Conservation (phyloP, 2,113 vertebrate genomes). For the Lanius ludovicianus region DNA sequence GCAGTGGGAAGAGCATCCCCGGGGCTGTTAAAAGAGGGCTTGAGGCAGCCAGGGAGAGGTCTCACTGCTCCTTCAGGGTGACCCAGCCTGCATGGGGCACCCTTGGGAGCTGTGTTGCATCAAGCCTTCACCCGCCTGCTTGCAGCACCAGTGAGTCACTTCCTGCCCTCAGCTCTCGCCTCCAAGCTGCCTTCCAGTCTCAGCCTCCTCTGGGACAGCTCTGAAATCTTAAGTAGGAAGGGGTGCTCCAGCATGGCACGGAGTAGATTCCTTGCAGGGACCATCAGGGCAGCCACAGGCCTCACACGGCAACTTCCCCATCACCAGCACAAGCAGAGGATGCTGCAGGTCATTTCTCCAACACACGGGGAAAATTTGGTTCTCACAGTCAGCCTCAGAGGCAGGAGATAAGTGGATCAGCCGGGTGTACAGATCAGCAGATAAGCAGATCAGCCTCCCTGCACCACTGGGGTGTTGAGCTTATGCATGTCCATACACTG, state of each 20-base stretch:
- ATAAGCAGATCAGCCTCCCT: background rate
- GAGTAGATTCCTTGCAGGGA: background rate
- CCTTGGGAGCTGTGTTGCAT: background rate
- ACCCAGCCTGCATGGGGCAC: background rate
- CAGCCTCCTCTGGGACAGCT: background rate
- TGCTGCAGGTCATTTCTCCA: background rate
- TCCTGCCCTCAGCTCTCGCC: background rate
- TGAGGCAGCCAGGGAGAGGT: background rate
- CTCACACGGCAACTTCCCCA: background rate
- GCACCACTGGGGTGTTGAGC: background rate
- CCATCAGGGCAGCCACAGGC: background rate
- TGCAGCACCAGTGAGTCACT: background rate
- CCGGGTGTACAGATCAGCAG: background rate
- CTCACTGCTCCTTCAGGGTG: background rate
- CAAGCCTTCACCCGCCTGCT: background rate
- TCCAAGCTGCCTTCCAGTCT: background rate
- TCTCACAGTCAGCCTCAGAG: background rate
- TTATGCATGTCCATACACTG: rapidly evolving
- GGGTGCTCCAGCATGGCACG: rapidly evolving
- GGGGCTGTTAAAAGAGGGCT: background rate
- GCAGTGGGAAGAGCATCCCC: background rate
- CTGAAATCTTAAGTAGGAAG: rapidly evolving
- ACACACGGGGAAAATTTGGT: background rate
- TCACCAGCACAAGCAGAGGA: background rate
- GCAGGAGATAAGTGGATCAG: background rate